These are phyloP conservation scores for Chelonia mydas DNA, from an alignment of 2,797 vertebrate species.

Conservation along the genomic window DNA sequence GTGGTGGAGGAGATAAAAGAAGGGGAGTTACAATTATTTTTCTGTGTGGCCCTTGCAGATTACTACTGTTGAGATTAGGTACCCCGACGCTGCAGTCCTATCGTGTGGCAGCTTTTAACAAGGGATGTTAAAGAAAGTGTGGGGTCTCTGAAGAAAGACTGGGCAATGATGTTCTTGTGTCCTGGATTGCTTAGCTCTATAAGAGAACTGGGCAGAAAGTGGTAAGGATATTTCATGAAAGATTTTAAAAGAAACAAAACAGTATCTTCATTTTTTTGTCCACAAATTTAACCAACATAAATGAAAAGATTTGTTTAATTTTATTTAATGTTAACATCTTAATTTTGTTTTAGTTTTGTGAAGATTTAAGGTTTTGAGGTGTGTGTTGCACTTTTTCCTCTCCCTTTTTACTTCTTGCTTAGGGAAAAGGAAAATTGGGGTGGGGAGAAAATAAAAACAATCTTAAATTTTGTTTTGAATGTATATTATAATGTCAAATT, in stretches of 20 bases:
- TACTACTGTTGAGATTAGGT: not conserved
- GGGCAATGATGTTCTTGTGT: not conserved
- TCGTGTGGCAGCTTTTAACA: not conserved
- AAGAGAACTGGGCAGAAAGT: not conserved
- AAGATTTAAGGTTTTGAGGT: not conserved
- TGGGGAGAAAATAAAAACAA: not conserved
- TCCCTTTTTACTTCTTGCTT: not conserved
- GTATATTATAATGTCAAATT: not conserved
- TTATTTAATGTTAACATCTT: not conserved
- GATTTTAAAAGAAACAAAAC: not conserved
- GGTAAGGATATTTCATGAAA: not conserved
- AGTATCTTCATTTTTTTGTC: not conserved
- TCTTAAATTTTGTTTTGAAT: not conserved
- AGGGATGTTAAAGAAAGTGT: not conserved
- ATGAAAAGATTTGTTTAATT: not conserved
- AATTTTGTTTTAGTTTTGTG: not conserved
- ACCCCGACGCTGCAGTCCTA: not conserved
- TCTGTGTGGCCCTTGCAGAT: not conserved
- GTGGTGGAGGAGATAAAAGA: not conserved
- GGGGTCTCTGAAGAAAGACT: not conserved
- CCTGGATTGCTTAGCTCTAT: not conserved
- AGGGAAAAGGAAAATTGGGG: not conserved
- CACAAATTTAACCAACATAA: not conserved
- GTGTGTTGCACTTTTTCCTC: not conserved
- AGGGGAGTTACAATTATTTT: not conserved